Base-by-base conservation (phyloP, 2,797 vertebrate genomes). In the Geotrypetes seraphini region DNA sequence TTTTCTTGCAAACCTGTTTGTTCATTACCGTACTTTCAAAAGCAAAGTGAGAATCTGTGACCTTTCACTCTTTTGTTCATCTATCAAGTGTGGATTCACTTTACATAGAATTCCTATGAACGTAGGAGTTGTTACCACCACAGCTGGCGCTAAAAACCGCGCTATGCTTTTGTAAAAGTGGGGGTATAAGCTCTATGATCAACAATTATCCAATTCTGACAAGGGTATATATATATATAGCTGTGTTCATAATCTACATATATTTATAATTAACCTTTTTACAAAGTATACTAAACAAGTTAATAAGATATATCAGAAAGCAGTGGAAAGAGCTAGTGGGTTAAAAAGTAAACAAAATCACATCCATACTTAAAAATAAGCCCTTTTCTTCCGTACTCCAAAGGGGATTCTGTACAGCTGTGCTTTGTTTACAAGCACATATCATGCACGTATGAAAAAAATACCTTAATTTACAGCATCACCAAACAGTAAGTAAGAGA, bases 231-330 rank as follows among this genome's bases (percentile, higher is more conserved):
- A n/a, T n/a, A n/a, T n/a, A n/a, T n/a, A n/a, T n/a, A 65, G 61
- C 63, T 56, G 42, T 73, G 48, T 53, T 67, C 66, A 67, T 52
- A 66, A 41, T 25, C 64, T 63, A 60, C 70, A 84, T 73, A 76
- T 61, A 64, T 75, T 87, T 77, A 86, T 79, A 82, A 82, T 89
- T 77, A 84, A 59, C 62, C 68, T 79, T 84, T 82, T 75, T 47
- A 45, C 31, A 53, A 67, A 52, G 37, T 29, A 32, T 43, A 63
- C 50, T 57, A 63, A n/a, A 61, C 66, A 85, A 69, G 77, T 86
- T 84, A 86, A 83, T 82, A 81, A 73, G 57, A 63, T 67, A 79
- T 78, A 82, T 87, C 77, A 71, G 55, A 81, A 90, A 89, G 85
- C 83, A 80, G 62, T 69, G 79, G 75, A 84, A 88, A 79, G 74